These are phyloP conservation scores for Atopsyche davidsoni DNA, from an alignment of 1,140 invertebrate species.

Conservation along the genomic window DNA sequence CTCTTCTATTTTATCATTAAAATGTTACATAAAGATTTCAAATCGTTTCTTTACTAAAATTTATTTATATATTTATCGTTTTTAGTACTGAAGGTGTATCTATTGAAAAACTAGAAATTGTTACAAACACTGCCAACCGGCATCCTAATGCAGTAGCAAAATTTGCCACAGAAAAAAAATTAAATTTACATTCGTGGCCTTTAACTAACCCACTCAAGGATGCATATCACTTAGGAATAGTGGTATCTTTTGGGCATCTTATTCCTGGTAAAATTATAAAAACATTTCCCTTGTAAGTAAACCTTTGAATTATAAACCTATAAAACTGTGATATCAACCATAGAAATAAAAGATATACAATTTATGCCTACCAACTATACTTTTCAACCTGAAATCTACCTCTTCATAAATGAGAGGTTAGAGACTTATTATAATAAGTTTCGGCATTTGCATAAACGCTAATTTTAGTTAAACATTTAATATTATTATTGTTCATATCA, in stretches of 20 bases:
- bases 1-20: slow-evolving; percentile 10
- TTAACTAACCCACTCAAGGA: slow-evolving; percentile 30
- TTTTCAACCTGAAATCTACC: too few relatives aligned
- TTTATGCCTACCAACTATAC: too few relatives aligned
- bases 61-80: slow-evolving; percentile 19
- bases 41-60: neutral
- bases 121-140: slow-evolving; percentile 50
- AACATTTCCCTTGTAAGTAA: slow-evolving; percentile 56
- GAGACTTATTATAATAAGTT: too few relatives aligned
- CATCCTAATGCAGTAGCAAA: slow-evolving; percentile 49
- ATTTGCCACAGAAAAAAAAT: slow-evolving; percentile 46
- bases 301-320: slow-evolving; percentile 4
- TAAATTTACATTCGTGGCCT: slow-evolving; percentile 55
- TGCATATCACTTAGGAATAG: slow-evolving; percentile 59
- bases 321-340: neutral
- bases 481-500: too few relatives aligned
- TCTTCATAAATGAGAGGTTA: too few relatives aligned
- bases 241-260: slow-evolving; percentile 67
- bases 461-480: too few relatives aligned
- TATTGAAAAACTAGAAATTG: slow-evolving; percentile 51
- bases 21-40: slow-evolving; percentile 13
- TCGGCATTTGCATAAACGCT: too few relatives aligned
- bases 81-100: slow-evolving; percentile 35
- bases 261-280: slow-evolving; percentile 59
- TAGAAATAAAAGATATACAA: slow-evolving; percentile 1